Percentiles rank a stretch among this genome's conserved stretches.
Conservation (phyloP, 2,797 vertebrate species). For the Lutjanus campechanus region DNA sequence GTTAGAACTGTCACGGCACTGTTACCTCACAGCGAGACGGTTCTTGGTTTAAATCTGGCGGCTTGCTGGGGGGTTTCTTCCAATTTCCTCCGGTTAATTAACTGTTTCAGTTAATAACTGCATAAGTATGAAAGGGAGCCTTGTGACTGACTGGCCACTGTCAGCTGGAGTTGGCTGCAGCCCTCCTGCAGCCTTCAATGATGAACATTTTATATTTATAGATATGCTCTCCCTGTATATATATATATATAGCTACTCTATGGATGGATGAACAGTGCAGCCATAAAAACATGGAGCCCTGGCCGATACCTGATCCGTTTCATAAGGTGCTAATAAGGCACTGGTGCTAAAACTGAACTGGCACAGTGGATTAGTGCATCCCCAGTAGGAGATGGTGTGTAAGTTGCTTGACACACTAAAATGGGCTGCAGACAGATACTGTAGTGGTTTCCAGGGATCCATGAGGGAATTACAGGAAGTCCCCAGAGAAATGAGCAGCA, state of each 20-base stretch:
- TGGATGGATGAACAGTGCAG: not conserved
- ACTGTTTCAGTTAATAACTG: not conserved
- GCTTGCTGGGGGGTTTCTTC: not conserved
- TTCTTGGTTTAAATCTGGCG: not conserved
- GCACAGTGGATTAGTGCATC: not conserved
- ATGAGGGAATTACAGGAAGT: constrained; percentile 8
- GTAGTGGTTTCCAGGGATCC: not conserved
- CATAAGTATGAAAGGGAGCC: not conserved
- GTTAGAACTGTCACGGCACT: not conserved
- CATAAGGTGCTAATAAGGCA: not conserved
- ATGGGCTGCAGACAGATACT: not conserved
- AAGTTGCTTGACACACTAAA: not conserved
- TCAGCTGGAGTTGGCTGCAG: not conserved
- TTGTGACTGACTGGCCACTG: not conserved
- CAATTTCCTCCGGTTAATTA: not conserved
- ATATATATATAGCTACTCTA: not conserved
- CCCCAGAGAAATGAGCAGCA: not conserved
- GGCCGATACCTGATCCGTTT: not conserved
- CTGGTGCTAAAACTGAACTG: not conserved
- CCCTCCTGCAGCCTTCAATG: not conserved
- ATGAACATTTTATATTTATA: too few relatives aligned
- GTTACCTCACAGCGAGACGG: not conserved
- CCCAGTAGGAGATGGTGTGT: not conserved
- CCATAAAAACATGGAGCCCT: not conserved
- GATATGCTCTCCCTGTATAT: too few relatives aligned